A percentile compares a stretch with the other conserved stretches of the same genome.
These are phyloP conservation scores for Xenopus tropicalis DNA, from an alignment of 2,113 vertebrate genomes.

Conservation along the genomic window DNA sequence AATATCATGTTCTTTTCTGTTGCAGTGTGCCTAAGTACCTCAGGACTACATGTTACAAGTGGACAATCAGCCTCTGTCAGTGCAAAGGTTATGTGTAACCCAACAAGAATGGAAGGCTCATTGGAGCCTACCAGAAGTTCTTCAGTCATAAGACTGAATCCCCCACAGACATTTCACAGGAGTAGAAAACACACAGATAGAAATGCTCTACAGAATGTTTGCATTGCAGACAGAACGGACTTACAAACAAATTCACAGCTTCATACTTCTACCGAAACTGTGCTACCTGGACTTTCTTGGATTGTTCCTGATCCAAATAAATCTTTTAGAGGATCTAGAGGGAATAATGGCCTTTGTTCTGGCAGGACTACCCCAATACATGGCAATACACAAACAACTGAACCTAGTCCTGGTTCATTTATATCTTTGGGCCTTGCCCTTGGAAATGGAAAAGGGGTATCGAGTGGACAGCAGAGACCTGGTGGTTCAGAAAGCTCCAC, in stretches of 20 bases:
- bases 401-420: constrained; percentile 11
- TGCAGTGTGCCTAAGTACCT: constrained; percentile 32
- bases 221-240: constrained; percentile 5
- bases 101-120: not conserved
- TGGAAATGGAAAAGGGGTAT: constrained; percentile 60
- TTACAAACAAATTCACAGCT: not conserved
- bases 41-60: constrained; percentile 10
- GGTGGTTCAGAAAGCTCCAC: constrained; percentile 39
- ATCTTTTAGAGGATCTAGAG: constrained; percentile 5
- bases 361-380: constrained; percentile 28
- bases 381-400: constrained; percentile 18
- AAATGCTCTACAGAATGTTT: not conserved
- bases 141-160: not conserved
- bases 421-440: constrained; percentile 52
- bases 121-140: constrained; percentile 1
- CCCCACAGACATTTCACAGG: constrained; percentile 15
- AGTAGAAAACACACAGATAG: not conserved
- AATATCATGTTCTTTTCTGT: not conserved
- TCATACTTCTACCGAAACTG: constrained; percentile 1
- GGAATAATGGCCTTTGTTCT: not conserved
- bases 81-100: not conserved
- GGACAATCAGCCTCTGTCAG: constrained; percentile 17
- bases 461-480: constrained; percentile 49
- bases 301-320: constrained; percentile 11
- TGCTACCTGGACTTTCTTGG: constrained; percentile 16